Evolutionary conservation across 2,888 invertebrate species (phyloP).

Genomic region (Lutraria lutraria): DNA sequence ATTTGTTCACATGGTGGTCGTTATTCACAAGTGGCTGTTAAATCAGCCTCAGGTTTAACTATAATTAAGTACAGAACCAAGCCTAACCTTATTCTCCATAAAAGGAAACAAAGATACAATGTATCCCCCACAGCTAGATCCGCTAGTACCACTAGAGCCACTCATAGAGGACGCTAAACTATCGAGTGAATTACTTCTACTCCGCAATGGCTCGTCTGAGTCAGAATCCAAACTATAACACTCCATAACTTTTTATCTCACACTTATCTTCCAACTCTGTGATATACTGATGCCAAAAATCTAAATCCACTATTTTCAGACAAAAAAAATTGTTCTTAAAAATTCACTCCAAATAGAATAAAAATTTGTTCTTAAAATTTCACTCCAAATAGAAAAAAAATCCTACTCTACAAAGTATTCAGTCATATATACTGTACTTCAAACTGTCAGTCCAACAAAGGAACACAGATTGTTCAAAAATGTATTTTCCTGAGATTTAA

Average conservation of each 20-base stretch:
- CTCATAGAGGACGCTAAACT: conserved; percentile 37
- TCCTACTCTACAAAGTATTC: too few relatives aligned
- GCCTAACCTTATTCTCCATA: conserved; percentile 54
- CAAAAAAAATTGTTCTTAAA: not conserved
- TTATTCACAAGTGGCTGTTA: not conserved
- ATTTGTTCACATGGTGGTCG: too few relatives aligned
- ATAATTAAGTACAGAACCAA: not conserved
- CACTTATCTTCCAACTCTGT: not conserved
- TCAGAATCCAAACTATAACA: conserved; percentile 27
- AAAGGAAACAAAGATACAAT: conserved; percentile 57
- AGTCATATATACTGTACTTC: too few relatives aligned
- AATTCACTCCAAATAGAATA: not conserved
- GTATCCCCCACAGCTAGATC: conserved; percentile 42
- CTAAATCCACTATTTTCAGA: not conserved
- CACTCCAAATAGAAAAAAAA: too few relatives aligned
- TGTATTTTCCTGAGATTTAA: not conserved
- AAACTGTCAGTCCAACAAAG: too few relatives aligned
- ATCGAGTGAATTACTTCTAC: conserved; percentile 61
- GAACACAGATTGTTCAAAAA: not conserved
- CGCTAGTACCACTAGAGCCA: conserved; percentile 24
- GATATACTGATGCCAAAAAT: not conserved
- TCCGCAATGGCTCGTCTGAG: conserved; percentile 28
- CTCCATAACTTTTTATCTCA: not conserved
- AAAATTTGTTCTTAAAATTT: not conserved
- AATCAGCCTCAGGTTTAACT: not conserved